phyloP scores from a whole-genome alignment of 2,113 vertebrate genomes.

The Egretta garzetta region DNA sequence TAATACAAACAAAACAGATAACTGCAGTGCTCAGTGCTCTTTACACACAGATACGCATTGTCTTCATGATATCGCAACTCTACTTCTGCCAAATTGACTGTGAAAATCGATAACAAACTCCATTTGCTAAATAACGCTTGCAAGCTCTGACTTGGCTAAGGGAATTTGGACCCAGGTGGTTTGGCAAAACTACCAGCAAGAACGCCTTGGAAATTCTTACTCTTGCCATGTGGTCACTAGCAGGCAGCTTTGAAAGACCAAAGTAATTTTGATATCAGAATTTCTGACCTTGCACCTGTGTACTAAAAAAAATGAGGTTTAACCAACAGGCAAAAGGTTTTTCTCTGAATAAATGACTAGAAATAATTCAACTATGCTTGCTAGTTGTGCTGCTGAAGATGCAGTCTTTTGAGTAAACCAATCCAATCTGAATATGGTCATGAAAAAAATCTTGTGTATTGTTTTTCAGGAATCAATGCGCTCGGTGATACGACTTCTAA shows the following conservation, averaged over 20 bases:
- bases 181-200: neutral
- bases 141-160: neutral
- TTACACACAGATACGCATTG: neutral
- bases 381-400: neutral
- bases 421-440: neutral
- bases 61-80: neutral
- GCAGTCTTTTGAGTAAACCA: neutral
- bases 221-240: neutral
- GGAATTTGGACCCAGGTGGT: neutral
- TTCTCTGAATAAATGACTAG: neutral
- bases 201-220: neutral
- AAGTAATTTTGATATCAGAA: neutral
- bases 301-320: neutral
- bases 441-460: neutral
- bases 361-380: neutral
- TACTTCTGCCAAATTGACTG: slow-evolving; percentile 49
- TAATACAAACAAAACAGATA: neutral
- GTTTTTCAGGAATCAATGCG: neutral
- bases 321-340: neutral
- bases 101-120: slow-evolving; percentile 57
- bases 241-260: neutral
- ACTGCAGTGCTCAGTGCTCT: neutral
- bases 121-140: slow-evolving; percentile 37
- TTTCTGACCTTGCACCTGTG: neutral
- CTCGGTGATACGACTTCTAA: neutral